A percentile compares a stretch with the other conserved stretches of the same genome.
phyloP scores from a whole-genome alignment of 2,113 vertebrate species.

The Motacilla tschutschensis region DNA sequence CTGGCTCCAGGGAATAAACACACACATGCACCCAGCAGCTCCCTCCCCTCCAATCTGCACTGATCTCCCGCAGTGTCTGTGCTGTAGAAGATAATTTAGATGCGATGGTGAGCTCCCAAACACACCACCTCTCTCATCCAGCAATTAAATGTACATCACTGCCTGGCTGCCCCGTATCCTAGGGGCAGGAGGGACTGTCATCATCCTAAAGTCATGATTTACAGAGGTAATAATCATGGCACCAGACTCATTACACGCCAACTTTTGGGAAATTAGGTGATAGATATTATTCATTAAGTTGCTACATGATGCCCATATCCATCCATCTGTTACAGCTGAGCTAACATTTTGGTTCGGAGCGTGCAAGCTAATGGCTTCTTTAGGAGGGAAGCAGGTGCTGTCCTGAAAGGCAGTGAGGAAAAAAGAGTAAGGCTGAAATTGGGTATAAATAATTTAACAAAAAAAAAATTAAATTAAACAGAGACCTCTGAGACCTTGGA shows the following conservation, averaged over 20 bases:
- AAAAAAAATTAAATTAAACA: background rate
- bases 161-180: slow-evolving; percentile 30
- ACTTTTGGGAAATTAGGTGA: slow-evolving; percentile 61
- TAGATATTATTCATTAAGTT: slow-evolving; percentile 71
- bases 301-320: slow-evolving; percentile 38
- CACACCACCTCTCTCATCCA: background rate
- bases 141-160: slow-evolving; percentile 57
- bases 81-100: slow-evolving; percentile 37
- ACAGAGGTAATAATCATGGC: slow-evolving; percentile 63
- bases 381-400: background rate
- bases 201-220: slow-evolving; percentile 59
- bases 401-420: background rate
- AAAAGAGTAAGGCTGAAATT: background rate
- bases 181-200: slow-evolving; percentile 47
- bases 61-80: background rate
- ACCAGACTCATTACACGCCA: slow-evolving; percentile 55
- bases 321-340: slow-evolving; percentile 61
- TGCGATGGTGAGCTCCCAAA: background rate
- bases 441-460: background rate
- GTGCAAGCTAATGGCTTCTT: slow-evolving; percentile 7
- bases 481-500: background rate
- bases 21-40: background rate
- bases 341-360: slow-evolving; percentile 33
- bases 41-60: slow-evolving; percentile 4
- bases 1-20: background rate